Evolutionary conservation across 1,140 invertebrate species (phyloP), one percentile per base, ranked within the genome.

Genomic region (Eriocheir sinensis): DNA sequence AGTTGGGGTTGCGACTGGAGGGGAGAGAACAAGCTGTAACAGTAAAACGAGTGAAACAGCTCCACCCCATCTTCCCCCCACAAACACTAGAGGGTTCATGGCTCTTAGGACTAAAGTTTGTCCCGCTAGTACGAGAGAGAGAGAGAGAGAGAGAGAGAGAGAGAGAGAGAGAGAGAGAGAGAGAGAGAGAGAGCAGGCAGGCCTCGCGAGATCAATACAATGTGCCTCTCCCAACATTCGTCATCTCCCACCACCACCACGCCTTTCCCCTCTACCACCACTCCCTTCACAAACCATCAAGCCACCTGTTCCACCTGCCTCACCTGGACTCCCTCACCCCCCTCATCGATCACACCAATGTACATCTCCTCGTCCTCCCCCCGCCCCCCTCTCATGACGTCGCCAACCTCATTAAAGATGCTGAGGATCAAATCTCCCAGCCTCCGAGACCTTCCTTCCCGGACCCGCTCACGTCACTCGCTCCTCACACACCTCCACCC

Each of bases 131-230:
- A 15, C 15, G 30, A 17, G 85, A 86, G 85, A 86, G 85, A 86
- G 85, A 86, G 85, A 86, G 85, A 86, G 85, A 86, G 85, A 86
- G 85, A 86, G 85, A 86, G 85, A 86, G 85, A 86, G 85, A 86
- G 83, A 86, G 83, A 86, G 83, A 86, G 83, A 86, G 83, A 86
- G 79, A 81, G 79, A 81, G 79, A 81, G 79, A 81, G 79, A 81
- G 79, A 81, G 79, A 81, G 79, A 81, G 79, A 81, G 17, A 12
- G 17, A 81, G 86, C n/a, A 72, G n/a, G 21, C 60, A 72, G 60
- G 60, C 60, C 60, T 72, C 60, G 60, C 17, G 60, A 72, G 60
- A 72, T 72, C 60, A 72, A 72, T 72, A 72, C 60, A 72, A 72
- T 72, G 60, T 72, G 17, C 60, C 60, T 72, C 60, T 72, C 60